Conservation (phyloP, 2,113 vertebrate genomes). For the Silurus asotus region DNA sequence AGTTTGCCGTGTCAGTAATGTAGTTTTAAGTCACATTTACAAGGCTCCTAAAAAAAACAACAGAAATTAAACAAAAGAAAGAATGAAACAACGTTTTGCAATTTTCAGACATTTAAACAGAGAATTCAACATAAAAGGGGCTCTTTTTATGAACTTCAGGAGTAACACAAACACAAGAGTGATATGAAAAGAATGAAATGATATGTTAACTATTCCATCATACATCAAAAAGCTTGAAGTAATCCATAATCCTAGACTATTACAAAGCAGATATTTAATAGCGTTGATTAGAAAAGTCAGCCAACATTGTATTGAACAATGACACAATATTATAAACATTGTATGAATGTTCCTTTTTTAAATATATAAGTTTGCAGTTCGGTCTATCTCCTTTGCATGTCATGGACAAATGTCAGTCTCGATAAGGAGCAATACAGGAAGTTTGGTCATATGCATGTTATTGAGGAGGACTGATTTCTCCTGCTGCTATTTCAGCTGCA, state of each 20-base stretch:
- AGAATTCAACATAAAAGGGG: not conserved
- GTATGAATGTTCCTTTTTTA: not conserved
- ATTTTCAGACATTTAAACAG: conserved; percentile 6
- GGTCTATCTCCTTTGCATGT: not conserved
- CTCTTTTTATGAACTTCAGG: not conserved
- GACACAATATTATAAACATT: not conserved
- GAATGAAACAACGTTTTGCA: not conserved
- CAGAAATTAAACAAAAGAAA: not conserved
- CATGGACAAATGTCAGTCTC: not conserved
- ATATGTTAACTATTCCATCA: not conserved
- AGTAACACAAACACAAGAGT: not conserved
- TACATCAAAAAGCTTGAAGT: not conserved
- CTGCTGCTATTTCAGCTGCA: conserved; percentile 57
- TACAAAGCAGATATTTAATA: conserved; percentile 2
- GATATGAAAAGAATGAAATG: conserved; percentile 3
- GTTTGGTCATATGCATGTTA: not conserved
- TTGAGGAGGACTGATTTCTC: conserved; percentile 50
- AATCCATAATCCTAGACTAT: not conserved
- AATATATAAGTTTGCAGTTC: not conserved
- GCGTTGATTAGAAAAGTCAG: not conserved
- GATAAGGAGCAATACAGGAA: not conserved
- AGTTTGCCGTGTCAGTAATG: not conserved
- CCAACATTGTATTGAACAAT: not conserved
- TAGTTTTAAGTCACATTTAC: conserved; percentile 1
- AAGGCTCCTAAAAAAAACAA: not conserved